Percentiles rank a stretch among this genome's conserved stretches.
Evolutionary conservation across 2,888 invertebrate species (phyloP).

Genomic region (Corbicula japonica): DNA sequence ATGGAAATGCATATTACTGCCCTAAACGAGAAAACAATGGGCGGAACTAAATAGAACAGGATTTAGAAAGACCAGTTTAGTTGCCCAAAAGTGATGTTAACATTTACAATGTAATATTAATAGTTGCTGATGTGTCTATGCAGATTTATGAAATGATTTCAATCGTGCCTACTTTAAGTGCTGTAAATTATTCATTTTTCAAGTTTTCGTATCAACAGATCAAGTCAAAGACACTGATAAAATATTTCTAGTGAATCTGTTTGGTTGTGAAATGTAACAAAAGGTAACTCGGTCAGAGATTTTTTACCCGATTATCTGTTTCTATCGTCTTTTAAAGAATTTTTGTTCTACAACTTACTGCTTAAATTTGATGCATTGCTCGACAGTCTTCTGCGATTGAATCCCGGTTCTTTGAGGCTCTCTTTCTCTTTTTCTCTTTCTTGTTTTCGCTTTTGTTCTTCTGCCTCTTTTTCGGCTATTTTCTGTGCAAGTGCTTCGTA

Average conservation of each 20-base stretch:
- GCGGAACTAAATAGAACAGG: too few species aligned
- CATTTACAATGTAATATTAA: too few species aligned
- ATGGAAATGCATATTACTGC: too few species aligned
- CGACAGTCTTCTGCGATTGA: slow-evolving; percentile 27
- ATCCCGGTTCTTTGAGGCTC: slow-evolving; percentile 42
- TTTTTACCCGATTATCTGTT: background rate
- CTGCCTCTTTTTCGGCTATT: slow-evolving; percentile 33
- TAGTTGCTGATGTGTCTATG: too few species aligned
- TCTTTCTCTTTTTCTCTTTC: slow-evolving; percentile 49
- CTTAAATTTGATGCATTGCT: slow-evolving; percentile 47
- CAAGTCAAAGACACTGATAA: background rate
- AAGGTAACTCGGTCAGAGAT: background rate
- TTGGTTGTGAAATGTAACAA: background rate
- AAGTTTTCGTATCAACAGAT: background rate
- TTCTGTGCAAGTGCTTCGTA: slow-evolving; percentile 36
- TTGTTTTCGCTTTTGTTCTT: slow-evolving; percentile 40
- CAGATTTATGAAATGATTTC: too few species aligned
- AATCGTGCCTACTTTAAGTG: too few species aligned
- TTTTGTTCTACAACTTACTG: slow-evolving; percentile 8
- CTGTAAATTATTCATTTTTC: background rate
- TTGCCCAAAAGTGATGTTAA: too few species aligned
- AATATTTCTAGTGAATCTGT: background rate
- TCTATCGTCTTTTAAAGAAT: background rate
- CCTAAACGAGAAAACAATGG: too few species aligned
- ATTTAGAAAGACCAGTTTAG: too few species aligned